Evolutionary conservation across 2,888 invertebrate genomes (phyloP), one percentile per base, ranked within the genome.

Genomic region (Tipula lateralis): DNA sequence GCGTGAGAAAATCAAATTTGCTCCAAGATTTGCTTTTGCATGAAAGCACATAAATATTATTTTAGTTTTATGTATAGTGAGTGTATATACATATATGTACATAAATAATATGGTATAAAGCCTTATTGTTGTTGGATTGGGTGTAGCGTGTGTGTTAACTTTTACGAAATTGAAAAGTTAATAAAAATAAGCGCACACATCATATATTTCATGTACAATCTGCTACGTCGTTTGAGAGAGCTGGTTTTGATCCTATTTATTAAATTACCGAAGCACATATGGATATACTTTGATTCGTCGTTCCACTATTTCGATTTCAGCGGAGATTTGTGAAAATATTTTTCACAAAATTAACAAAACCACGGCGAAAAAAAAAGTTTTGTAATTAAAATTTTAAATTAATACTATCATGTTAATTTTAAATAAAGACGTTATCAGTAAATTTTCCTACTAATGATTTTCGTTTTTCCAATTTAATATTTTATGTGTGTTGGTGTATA

Each of bases 1-100:
- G 66, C 66, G 66, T 66, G 66, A 66, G 66, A 66, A 66, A 66
- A 66, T 66, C 66, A 66, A 66, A 66, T 66, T 66, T 66, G 9
- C 2, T 66, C 6, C 24, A 66, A 24, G 66, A 24, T 66, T 44
- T 44, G 16, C 2, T 44, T 44, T 44, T n/a, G 44, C 16, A 16
- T 44, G 16, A 44, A 44, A 0, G 16, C 2, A 16, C 16, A 44
- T 3, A 44, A 44, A 44, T 1, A 44, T 44, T 16, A n/a, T 44
- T 44, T 4, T 44, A 44, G 44, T 44, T 44, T 9, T 32, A 32
- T 32, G 13, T 39, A 9, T 39, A 39, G 3, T 6, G 50, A 1
- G 44, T 7, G 7, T 32, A 32, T 32, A 32, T 32, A 32, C 32
- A 3, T 5, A 32, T 32, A 5, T 39, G 39, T 19, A 44, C 44